These are phyloP conservation scores for Zaprionus davidi DNA, from an alignment of 1,140 invertebrate species.

Conservation along the genomic window DNA sequence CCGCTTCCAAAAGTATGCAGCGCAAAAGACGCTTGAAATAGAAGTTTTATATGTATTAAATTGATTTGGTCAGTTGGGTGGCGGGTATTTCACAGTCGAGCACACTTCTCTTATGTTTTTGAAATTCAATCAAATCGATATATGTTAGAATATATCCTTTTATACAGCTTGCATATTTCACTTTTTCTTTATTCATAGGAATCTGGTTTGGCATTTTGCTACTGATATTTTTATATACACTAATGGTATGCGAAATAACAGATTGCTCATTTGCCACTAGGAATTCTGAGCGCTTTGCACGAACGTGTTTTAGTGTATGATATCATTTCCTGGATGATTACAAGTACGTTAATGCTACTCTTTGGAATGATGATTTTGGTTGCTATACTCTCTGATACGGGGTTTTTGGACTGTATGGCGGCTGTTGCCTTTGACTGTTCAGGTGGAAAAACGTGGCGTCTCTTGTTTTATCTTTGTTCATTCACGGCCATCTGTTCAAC, in stretches of 20 bases:
- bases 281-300: slow-evolving; percentile 87
- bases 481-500: slow-evolving; percentile 91
- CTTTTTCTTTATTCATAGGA: background rate
- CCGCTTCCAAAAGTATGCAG: too few relatives aligned
- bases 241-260: slow-evolving; percentile 87
- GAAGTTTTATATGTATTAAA: too few relatives aligned
- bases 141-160: too few relatives aligned
- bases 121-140: too few relatives aligned
- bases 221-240: background rate
- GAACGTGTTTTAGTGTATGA: slow-evolving; percentile 89
- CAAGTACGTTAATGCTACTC: slow-evolving; percentile 91
- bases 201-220: background rate
- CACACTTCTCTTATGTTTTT: too few relatives aligned
- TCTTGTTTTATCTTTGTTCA: slow-evolving; percentile 90
- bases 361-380: slow-evolving; percentile 96
- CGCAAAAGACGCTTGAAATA: too few relatives aligned
- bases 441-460: slow-evolving; percentile 90
- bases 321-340: slow-evolving; percentile 92
- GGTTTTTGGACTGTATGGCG: slow-evolving; percentile 93
- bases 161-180: background rate
- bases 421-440: slow-evolving; percentile 87
- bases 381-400: slow-evolving; percentile 92
- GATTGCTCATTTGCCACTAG: slow-evolving; percentile 90
- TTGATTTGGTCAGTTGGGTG: too few relatives aligned
- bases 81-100: too few relatives aligned